Evolutionary conservation across 2,888 invertebrate species (phyloP).

Genomic region (Plebejus melissa): DNA sequence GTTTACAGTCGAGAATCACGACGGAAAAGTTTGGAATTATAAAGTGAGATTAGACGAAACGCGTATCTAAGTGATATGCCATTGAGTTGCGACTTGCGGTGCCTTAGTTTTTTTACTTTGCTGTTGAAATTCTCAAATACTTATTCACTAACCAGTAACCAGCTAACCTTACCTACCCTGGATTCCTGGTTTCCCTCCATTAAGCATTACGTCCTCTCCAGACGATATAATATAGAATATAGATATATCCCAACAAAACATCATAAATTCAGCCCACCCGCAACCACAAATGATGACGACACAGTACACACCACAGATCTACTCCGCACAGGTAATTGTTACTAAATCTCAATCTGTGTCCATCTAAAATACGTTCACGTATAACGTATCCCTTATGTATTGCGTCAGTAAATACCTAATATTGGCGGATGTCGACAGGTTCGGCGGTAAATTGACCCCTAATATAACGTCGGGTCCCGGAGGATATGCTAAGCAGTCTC

Average conservation of each 20-base stretch:
- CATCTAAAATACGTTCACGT: conserved; percentile 2
- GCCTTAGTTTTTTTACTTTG: too few relatives aligned
- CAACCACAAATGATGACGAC: conserved; percentile 1
- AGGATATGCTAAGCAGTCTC: conserved; percentile 18
- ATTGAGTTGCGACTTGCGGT: too few relatives aligned
- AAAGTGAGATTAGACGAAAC: not conserved
- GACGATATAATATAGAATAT: not conserved
- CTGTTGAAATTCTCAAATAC: too few relatives aligned
- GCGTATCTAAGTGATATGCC: too few relatives aligned
- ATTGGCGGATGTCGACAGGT: conserved; percentile 16
- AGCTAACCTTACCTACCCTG: too few relatives aligned
- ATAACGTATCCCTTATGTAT: not conserved
- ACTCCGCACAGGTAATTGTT: not conserved
- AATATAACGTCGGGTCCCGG: conserved; percentile 9
- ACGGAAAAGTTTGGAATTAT: not conserved
- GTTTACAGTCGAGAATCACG: not conserved
- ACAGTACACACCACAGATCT: not conserved
- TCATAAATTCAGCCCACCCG: conserved; percentile 8
- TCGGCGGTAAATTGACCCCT: conserved; percentile 12
- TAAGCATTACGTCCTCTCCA: too few relatives aligned
- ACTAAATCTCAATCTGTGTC: conserved; percentile 4
- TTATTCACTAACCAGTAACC: too few relatives aligned
- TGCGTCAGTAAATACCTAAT: conserved; percentile 17
- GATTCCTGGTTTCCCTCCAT: too few relatives aligned
- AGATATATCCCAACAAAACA: not conserved